phyloP scores from a whole-genome alignment of 2,797 vertebrate genomes.

The Brachyalestes nurse region DNA sequence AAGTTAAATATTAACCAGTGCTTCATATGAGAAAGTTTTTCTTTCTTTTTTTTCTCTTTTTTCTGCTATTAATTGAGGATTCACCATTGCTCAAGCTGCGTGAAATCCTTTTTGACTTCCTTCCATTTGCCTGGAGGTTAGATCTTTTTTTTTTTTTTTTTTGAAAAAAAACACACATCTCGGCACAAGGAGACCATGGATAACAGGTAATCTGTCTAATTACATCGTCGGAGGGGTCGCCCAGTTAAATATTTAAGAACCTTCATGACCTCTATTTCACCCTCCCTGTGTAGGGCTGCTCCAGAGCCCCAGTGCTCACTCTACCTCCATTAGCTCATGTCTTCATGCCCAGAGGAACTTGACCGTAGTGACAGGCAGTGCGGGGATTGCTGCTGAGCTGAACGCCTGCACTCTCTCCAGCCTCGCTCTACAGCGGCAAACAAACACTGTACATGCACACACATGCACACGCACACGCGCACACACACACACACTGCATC shows the following conservation, averaged over 20 bases:
- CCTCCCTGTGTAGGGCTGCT: slow-evolving; percentile 82
- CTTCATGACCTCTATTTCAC: slow-evolving; percentile 93
- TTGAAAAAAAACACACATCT: slow-evolving; percentile 77
- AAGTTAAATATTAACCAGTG: slow-evolving; percentile 87
- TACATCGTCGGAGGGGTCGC: slow-evolving; percentile 88
- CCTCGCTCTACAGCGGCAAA: neutral
- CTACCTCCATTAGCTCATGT: slow-evolving; percentile 85
- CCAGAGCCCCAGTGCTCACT: slow-evolving; percentile 81
- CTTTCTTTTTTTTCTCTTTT: slow-evolving; percentile 62
- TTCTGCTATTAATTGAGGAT: slow-evolving; percentile 78
- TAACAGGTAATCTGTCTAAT: slow-evolving; percentile 99
- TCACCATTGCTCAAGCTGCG: slow-evolving; percentile 83
- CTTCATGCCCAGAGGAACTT: slow-evolving; percentile 83
- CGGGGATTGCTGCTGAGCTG: slow-evolving; percentile 62
- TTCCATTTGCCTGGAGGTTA: slow-evolving; percentile 94
- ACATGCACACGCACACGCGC: slow-evolving; percentile 9
- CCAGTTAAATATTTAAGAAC: slow-evolving; percentile 92
- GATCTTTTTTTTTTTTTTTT: slow-evolving; percentile 69
- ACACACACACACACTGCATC: neutral
- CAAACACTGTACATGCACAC: neutral
- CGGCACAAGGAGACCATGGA: slow-evolving; percentile 85
- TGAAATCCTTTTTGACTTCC: slow-evolving; percentile 92
- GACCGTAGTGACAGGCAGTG: slow-evolving; percentile 63
- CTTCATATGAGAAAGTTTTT: slow-evolving; percentile 76
- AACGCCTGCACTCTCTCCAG: slow-evolving; percentile 44